Evolutionary conservation across 2,888 invertebrate species (phyloP).

Genomic region (Steinernema scapterisci): DNA sequence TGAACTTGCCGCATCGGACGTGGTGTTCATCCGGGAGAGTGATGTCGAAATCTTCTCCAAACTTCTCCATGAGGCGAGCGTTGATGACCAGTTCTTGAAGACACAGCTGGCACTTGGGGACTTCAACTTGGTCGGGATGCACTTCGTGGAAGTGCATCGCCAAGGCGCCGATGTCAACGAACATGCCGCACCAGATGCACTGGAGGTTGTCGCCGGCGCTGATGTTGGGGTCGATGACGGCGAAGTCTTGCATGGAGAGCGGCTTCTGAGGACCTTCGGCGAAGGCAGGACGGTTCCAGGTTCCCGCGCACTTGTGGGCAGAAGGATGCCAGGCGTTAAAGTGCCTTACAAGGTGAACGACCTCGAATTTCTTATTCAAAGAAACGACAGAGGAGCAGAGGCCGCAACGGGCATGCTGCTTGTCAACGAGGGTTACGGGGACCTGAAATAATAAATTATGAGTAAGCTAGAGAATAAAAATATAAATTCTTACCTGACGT

Average conservation of each 20-base stretch:
- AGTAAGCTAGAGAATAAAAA: not conserved
- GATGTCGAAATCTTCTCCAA: slow-evolving; percentile 59
- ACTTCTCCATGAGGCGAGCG: slow-evolving; percentile 61
- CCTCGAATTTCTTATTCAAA: slow-evolving; percentile 66
- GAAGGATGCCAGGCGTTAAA: slow-evolving; percentile 67
- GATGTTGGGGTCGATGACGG: slow-evolving; percentile 58
- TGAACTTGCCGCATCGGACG: slow-evolving; percentile 51
- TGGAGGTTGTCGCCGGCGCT: slow-evolving; percentile 60
- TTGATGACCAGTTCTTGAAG: slow-evolving; percentile 64
- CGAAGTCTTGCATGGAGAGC: slow-evolving; percentile 56
- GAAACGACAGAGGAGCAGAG: slow-evolving; percentile 62
- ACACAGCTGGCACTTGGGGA: slow-evolving; percentile 66
- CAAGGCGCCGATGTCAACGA: slow-evolving; percentile 55
- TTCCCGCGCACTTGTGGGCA: slow-evolving; percentile 63
- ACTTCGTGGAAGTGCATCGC: slow-evolving; percentile 66
- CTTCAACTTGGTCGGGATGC: slow-evolving; percentile 63
- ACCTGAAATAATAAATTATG: slow-evolving; percentile 44
- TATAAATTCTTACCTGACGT: slow-evolving; percentile 46
- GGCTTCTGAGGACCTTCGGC: slow-evolving; percentile 43
- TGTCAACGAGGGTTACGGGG: slow-evolving; percentile 65
- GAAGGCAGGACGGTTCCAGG: slow-evolving; percentile 45
- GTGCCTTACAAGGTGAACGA: slow-evolving; percentile 64
- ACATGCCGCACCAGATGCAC: slow-evolving; percentile 67
- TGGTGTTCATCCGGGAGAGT: slow-evolving; percentile 64
- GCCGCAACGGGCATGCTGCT: slow-evolving; percentile 64